A percentile compares a stretch with the other conserved stretches of the same genome.
phyloP scores from a whole-genome alignment of 2,113 vertebrate species.

The Amphilophus citrinellus region DNA sequence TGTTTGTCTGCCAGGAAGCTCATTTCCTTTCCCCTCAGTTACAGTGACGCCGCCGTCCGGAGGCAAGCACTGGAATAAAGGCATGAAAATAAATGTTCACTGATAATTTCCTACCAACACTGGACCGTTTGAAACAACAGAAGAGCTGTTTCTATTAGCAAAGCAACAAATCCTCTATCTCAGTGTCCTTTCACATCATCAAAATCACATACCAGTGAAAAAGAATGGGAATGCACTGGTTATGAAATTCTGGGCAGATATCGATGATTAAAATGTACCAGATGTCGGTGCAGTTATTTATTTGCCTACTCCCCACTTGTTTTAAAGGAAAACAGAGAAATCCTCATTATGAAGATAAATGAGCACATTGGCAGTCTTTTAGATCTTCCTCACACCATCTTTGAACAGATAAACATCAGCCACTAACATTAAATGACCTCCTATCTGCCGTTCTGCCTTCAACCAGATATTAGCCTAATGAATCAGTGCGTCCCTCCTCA shows the following conservation, averaged over 20 bases:
- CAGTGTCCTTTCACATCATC: rapidly evolving
- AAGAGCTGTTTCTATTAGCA: not conserved
- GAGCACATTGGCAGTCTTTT: not conserved
- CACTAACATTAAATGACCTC: not conserved
- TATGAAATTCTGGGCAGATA: rapidly evolving
- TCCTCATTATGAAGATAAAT: rapidly evolving
- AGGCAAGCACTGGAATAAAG: no score
- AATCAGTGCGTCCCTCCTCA: not conserved
- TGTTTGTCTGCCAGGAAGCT: no score
- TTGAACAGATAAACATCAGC: not conserved
- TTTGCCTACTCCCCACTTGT: rapidly evolving
- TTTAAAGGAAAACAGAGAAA: not conserved
- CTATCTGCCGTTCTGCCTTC: not conserved
- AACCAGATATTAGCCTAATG: not conserved
- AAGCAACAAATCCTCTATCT: not conserved
- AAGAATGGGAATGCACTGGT: rapidly evolving
- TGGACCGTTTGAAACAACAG: not conserved
- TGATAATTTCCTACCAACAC: not conserved
- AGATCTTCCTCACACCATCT: not conserved
- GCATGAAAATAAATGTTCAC: no score
- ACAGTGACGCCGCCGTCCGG: not conserved
- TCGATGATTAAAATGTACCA: not conserved
- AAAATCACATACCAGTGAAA: not conserved
- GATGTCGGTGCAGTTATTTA: not conserved
- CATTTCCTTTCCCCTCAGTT: no score